phyloP scores from a whole-genome alignment of 2,113 vertebrate genomes.

The Archocentrus centrarchus region DNA sequence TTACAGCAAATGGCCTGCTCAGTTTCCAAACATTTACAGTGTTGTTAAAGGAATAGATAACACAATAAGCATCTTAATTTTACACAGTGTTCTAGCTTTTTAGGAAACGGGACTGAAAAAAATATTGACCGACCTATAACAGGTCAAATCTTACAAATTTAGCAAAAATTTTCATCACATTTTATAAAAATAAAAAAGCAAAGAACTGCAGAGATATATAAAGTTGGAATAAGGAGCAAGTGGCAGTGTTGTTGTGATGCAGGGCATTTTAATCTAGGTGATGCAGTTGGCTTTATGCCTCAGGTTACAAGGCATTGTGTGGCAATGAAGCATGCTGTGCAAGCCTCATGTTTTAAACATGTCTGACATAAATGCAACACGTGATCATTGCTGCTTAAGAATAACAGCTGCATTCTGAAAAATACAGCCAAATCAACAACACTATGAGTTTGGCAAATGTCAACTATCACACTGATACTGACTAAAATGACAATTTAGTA shows the following conservation, averaged over 20 bases:
- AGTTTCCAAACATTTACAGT: neutral
- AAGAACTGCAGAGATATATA: neutral
- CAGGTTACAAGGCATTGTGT: slow-evolving; percentile 71
- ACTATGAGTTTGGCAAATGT: neutral
- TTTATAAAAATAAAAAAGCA: neutral
- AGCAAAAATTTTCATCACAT: neutral
- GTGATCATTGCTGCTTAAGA: neutral
- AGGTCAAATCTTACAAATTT: neutral
- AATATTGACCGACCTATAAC: neutral
- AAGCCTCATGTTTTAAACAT: slow-evolving; percentile 69
- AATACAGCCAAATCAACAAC: neutral
- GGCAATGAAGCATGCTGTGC: neutral
- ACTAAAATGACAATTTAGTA: neutral
- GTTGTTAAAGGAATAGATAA: neutral
- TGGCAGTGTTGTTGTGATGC: neutral
- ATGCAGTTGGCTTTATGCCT: slow-evolving; percentile 39
- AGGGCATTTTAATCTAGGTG: slow-evolving; percentile 27
- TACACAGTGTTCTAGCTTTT: neutral
- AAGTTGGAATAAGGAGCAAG: neutral
- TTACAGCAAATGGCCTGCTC: no score
- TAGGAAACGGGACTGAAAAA: neutral
- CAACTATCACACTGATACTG: neutral
- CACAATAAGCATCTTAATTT: neutral
- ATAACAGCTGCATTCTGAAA: neutral
- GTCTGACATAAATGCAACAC: slow-evolving; percentile 6